These are phyloP conservation scores for Lemur catta DNA, from an alignment of 2,797 vertebrate species.

Conservation along the genomic window DNA sequence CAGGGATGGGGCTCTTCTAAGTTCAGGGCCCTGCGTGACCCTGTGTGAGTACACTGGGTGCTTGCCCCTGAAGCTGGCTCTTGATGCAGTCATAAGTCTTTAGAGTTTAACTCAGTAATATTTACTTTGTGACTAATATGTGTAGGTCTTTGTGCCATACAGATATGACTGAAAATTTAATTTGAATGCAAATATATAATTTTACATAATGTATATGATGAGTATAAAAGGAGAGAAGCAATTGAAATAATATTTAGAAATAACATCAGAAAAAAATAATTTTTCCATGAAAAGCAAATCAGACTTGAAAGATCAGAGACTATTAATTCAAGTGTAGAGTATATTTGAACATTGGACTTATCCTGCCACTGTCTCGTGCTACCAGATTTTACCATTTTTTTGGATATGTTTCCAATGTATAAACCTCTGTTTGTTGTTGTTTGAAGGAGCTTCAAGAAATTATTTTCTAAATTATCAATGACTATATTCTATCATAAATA, in stretches of 20 bases:
- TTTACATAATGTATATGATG: not conserved
- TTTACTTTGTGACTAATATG: not conserved
- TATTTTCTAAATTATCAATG: constrained; percentile 22
- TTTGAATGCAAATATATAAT: not conserved
- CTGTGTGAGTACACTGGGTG: not conserved
- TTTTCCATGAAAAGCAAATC: not conserved
- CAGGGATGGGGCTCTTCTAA: not conserved
- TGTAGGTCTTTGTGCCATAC: not conserved
- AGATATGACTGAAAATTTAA: not conserved
- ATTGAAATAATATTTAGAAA: not conserved
- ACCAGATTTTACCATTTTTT: not conserved
- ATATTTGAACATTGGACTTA: not conserved
- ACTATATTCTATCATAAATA: constrained; percentile 33
- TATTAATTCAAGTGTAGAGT: not conserved
- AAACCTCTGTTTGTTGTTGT: not conserved
- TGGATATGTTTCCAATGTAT: not conserved
- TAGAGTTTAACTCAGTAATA: not conserved
- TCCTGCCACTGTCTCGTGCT: not conserved
- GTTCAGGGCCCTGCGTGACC: rapidly evolving
- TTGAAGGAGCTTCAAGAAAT: not conserved
- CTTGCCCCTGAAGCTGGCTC: not conserved
- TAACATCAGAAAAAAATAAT: not conserved
- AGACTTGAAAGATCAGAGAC: not conserved
- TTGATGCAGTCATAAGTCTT: not conserved
- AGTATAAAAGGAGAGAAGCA: not conserved